These are phyloP conservation scores for Odontomachus brunneus DNA, from an alignment of 1,140 invertebrate genomes.

Conservation along the genomic window DNA sequence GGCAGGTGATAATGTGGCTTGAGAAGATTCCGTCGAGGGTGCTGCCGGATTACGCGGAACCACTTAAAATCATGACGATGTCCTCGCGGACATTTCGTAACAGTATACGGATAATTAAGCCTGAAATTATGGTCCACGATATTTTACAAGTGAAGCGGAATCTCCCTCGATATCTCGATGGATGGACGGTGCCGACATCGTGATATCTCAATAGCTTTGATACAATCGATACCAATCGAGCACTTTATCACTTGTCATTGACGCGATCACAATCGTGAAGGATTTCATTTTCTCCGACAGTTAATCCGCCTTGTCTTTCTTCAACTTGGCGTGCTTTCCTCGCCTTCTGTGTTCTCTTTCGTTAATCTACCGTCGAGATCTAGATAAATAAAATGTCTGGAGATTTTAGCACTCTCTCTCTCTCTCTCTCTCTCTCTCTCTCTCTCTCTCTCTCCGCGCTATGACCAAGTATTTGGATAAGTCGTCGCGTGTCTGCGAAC, in stretches of 20 bases:
- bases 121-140: background rate
- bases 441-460: no score
- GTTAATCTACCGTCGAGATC: background rate
- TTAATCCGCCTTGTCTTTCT: no score
- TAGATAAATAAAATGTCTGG: background rate
- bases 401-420: background rate
- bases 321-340: no score
- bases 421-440: no score
- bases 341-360: background rate
- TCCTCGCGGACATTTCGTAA: background rate
- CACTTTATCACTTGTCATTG: no score
- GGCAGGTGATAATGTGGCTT: slow-evolving; percentile 72
- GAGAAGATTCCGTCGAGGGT: slow-evolving; percentile 63
- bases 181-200: no score
- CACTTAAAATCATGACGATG: slow-evolving; percentile 51
- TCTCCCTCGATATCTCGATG: no score
- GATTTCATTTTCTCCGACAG: background rate
- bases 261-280: background rate
- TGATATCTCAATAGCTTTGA: no score
- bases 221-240: no score
- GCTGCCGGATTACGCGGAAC: slow-evolving; percentile 59
- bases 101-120: background rate
- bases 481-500: background rate
- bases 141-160: background rate
- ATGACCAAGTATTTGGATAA: background rate